These are phyloP conservation scores for Chymomyza costata DNA, from an alignment of 1,140 invertebrate species.

Conservation along the genomic window DNA sequence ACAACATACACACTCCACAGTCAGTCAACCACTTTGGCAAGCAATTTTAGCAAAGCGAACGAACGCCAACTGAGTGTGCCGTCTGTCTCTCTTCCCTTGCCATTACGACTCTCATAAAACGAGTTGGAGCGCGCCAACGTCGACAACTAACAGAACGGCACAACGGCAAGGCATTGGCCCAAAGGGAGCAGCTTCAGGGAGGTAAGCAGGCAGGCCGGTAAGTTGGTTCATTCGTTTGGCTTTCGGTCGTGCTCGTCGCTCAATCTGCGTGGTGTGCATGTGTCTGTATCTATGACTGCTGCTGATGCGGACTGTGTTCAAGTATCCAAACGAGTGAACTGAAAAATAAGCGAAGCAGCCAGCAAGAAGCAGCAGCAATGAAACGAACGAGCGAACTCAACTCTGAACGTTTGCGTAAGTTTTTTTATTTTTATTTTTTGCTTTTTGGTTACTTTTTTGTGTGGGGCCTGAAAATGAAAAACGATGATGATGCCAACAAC, in stretches of 20 bases:
- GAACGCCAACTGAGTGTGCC: too few relatives aligned
- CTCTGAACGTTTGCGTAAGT: constrained; percentile 5
- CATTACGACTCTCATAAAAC: constrained; percentile 48
- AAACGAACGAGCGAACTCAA: constrained; percentile 7
- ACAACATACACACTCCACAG: too few relatives aligned
- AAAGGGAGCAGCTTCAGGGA: too few relatives aligned
- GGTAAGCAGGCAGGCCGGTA: constrained; percentile 24
- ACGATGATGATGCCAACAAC: constrained; percentile 47
- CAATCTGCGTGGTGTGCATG: too few relatives aligned
- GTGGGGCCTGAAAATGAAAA: constrained; percentile 54
- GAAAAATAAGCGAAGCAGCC: constrained; percentile 39
- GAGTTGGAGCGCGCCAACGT: constrained; percentile 21
- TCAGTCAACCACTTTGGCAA: constrained; percentile 44
- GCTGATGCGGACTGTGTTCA: too few relatives aligned
- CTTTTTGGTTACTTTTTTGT: constrained; percentile 33
- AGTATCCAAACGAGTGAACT: constrained; percentile 54
- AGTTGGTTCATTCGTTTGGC: constrained; percentile 23
- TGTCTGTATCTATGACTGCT: too few relatives aligned
- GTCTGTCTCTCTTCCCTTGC: too few relatives aligned
- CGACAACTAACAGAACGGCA: constrained; percentile 6
- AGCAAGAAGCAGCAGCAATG: constrained; percentile 24
- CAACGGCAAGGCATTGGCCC: constrained; percentile 23
- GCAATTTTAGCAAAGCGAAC: too few relatives aligned
- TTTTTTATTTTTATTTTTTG: constrained; percentile 8
- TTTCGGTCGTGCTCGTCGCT: constrained; percentile 19